Base-by-base conservation (phyloP, 2,888 invertebrate species). In the Oxyteleia sp. region DNA sequence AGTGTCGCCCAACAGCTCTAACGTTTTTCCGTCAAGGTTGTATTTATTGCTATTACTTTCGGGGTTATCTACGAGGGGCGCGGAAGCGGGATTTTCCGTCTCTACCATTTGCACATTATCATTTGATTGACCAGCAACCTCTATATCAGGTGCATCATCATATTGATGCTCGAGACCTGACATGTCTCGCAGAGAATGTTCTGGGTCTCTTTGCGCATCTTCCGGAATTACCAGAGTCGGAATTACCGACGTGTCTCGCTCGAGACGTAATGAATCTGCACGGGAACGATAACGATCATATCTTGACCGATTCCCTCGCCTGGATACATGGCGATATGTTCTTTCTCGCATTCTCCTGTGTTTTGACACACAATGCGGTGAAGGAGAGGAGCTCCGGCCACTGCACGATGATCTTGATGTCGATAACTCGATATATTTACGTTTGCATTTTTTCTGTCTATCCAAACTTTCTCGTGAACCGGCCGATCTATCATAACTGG, bases 151-250 rank as follows among this genome's bases (percentile, higher is more conserved):
- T 8, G 32, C 32, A 8, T 32, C 32, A 10, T 10, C 10, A 32
- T 32, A 8, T 32, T 32, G 32, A 10, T 10, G 10, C 4, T 32
- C 32, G 8, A 32, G 8, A 32, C 32, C 43, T 45, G 61, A 26
- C 61, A 43, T 29, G 4, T 45, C 43, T 26, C 61, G 43, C 61
- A 43, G 61, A 43, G 43, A 43, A 43, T 43, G 61, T 23, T 45
- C 45, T 11, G 13, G 32, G 10, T 32, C 8, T 32, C 32, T 32
- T 8, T 10, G 32, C 10, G 32, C 10, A 32, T 32, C 8, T 32
- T 32, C 32, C 10, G 32, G 32, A 32, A 8, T 32, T 32, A 32
- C 32, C 32, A 32, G 32, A 32, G 10, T 8, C 4, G 4, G 4
- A 32, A 4, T 10, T 10, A 32, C 32, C 10, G 32, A 32, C 32